Conservation (phyloP, 1,140 invertebrate species). For the Danaus plexippus region DNA sequence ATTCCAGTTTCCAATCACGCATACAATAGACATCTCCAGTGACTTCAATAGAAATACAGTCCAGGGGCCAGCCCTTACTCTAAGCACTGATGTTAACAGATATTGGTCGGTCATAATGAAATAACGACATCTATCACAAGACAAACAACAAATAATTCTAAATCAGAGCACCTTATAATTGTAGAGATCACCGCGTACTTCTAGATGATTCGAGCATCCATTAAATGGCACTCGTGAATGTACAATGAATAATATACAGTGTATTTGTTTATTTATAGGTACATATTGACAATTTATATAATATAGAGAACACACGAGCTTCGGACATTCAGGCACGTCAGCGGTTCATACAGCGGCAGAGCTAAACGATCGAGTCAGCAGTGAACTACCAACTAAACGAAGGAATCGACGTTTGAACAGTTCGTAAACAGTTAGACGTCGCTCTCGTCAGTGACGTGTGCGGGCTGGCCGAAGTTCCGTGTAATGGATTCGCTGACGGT, state of each 20-base stretch:
- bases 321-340: constrained; percentile 47
- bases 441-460: constrained; percentile 76
- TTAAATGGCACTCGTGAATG: constrained; percentile 56
- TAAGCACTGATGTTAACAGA: constrained; percentile 48
- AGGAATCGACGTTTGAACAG: not conserved
- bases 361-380: constrained; percentile 4
- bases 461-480: constrained; percentile 80
- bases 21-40: constrained; percentile 6
- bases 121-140: constrained; percentile 62
- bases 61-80: constrained; percentile 53
- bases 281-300: constrained; percentile 64
- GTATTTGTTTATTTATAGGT: constrained; percentile 41
- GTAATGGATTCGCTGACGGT: constrained; percentile 83
- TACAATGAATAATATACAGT: constrained; percentile 63
- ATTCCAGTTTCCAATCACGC: constrained; percentile 13
- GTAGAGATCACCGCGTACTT: constrained; percentile 62
- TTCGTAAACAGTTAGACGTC: constrained; percentile 57
- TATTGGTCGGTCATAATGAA: constrained; percentile 58
- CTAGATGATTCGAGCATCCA: constrained; percentile 50
- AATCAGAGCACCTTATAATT: constrained; percentile 70
- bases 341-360: constrained; percentile 7
- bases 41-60: constrained; percentile 26
- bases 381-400: not conserved
- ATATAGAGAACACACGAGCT: constrained; percentile 37
- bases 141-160: constrained; percentile 64